A percentile compares a stretch with the other conserved stretches of the same genome.
Conservation (phyloP, 2,797 vertebrate species). For the Pseudocheirus occidentalis region DNA sequence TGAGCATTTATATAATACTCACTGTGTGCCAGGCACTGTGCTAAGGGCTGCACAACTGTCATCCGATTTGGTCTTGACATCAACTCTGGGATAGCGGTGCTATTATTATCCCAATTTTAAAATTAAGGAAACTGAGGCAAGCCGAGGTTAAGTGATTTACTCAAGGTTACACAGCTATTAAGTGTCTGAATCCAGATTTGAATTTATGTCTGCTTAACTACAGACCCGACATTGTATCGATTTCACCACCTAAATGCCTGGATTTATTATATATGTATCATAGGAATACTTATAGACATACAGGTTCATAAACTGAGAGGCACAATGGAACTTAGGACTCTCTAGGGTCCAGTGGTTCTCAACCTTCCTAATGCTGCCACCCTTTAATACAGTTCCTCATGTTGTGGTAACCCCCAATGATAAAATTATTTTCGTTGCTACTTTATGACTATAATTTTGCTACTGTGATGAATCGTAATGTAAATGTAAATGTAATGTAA, state of each 20-base stretch:
- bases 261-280: background rate
- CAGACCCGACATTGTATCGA: background rate
- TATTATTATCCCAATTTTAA: background rate
- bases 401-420: no score
- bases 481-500: no score
- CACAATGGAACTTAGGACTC: background rate
- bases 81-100: background rate
- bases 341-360: no score
- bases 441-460: no score
- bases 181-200: background rate
- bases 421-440: no score
- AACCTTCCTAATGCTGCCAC: no score
- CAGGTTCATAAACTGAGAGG: background rate
- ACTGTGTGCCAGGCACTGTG: background rate
- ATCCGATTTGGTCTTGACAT: background rate
- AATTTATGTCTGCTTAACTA: background rate
- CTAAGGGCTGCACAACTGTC: background rate
- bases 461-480: no score
- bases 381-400: no score
- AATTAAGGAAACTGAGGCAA: background rate
- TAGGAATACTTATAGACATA: background rate
- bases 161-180: background rate
- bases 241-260: background rate
- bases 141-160: background rate
- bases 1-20: background rate